phyloP scores from a whole-genome alignment of 1,140 invertebrate species.

The Piezodorus guildinii region DNA sequence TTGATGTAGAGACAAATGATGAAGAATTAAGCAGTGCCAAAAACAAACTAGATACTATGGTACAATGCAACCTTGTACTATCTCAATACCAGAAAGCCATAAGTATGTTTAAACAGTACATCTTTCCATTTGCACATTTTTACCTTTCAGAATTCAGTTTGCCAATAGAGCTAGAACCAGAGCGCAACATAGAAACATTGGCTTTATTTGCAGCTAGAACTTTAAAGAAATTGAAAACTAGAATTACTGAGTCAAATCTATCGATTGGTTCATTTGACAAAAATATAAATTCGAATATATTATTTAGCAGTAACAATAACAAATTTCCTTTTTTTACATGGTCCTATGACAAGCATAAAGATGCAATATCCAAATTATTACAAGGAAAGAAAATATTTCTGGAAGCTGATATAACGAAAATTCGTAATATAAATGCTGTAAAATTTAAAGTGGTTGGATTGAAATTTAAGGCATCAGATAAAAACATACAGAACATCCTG shows the following conservation, averaged over 20 bases:
- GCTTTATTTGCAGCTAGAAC: background rate
- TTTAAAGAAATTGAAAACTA: background rate
- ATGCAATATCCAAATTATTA: background rate
- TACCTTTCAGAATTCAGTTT: background rate
- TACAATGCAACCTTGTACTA: background rate
- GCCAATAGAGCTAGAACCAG: background rate
- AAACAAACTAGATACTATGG: background rate
- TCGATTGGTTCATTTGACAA: background rate
- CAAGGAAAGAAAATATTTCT: background rate
- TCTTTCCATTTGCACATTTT: slow-evolving; percentile 3
- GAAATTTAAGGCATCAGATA: background rate
- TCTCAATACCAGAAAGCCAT: background rate
- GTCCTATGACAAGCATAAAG: background rate
- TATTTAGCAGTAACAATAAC: background rate
- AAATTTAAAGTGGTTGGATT: background rate
- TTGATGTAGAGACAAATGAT: background rate
- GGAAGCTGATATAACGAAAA: background rate
- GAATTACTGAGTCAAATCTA: background rate
- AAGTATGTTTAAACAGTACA: background rate
- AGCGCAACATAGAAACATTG: background rate
- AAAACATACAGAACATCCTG: background rate
- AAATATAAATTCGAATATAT: background rate
- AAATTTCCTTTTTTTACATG: background rate
- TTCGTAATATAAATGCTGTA: background rate
- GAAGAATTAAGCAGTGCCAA: background rate